A percentile compares a stretch with the other conserved stretches of the same genome.
Evolutionary conservation across 2,797 vertebrate species (phyloP).

Genomic region (Acanthis flammea): DNA sequence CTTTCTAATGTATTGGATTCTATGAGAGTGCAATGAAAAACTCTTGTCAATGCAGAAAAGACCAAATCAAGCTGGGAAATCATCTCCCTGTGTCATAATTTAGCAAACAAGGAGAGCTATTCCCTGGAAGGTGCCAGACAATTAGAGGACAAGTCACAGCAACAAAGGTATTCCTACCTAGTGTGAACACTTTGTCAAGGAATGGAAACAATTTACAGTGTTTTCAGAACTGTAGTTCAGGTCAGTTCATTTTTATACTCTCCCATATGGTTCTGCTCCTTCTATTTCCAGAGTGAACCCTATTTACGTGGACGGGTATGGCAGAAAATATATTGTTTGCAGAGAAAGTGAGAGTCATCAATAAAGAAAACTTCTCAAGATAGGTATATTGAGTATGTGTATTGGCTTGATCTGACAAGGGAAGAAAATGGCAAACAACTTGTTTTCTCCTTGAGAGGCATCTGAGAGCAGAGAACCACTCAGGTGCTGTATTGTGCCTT

Average conservation of each 20-base stretch:
- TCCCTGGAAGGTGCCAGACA: neutral
- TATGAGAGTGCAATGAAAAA: neutral
- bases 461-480: neutral
- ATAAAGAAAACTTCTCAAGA: constrained; percentile 59
- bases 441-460: constrained; percentile 39
- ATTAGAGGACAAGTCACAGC: constrained; percentile 25
- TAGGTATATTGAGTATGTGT: constrained; percentile 38
- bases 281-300: constrained; percentile 46
- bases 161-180: neutral
- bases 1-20: neutral
- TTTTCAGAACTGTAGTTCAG: constrained; percentile 45
- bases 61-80: neutral
- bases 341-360: constrained; percentile 56
- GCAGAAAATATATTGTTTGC: constrained; percentile 62
- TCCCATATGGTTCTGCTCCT: constrained; percentile 36
- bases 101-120: neutral
- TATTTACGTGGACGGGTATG: constrained; percentile 43
- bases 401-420: constrained; percentile 41
- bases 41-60: neutral
- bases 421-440: constrained; percentile 48
- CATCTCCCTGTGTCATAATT: neutral
- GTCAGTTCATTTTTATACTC: constrained; percentile 57
- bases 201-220: constrained; percentile 60
- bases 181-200: constrained; percentile 28
- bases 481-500: neutral